Percentiles rank a stretch among this genome's conserved stretches.
Evolutionary conservation across 2,888 invertebrate genomes (phyloP).

Genomic region (Pemphredon lugubris): DNA sequence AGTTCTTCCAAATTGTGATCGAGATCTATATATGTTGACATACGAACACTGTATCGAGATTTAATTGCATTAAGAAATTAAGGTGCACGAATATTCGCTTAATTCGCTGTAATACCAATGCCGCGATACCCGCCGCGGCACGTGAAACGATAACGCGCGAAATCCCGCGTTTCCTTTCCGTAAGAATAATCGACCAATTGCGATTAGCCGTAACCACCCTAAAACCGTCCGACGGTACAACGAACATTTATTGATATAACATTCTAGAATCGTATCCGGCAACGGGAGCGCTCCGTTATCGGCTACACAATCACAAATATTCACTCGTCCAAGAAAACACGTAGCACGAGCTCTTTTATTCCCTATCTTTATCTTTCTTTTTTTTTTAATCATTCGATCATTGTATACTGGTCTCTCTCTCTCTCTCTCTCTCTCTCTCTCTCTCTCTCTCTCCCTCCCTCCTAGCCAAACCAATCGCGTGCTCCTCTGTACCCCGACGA

Average conservation of each 20-base stretch:
- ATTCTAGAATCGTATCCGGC: slow-evolving; percentile 37
- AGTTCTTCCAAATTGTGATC: too few species aligned
- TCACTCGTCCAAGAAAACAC: slow-evolving; percentile 34
- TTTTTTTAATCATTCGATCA: background rate
- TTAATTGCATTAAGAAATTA: too few species aligned
- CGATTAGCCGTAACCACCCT: slow-evolving; percentile 20
- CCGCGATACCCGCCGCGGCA: slow-evolving; percentile 4
- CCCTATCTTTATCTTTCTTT: too few species aligned
- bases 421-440: slow-evolving; percentile 3
- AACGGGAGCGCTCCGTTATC: slow-evolving; percentile 21
- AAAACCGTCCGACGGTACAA: slow-evolving; percentile 28
- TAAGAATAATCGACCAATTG: slow-evolving; percentile 47
- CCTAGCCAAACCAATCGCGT: slow-evolving; percentile 35
- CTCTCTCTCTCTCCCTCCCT: background rate
- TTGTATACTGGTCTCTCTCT: background rate
- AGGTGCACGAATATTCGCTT: background rate
- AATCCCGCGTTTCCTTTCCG: slow-evolving; percentile 31
- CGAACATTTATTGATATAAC: slow-evolving; percentile 56
- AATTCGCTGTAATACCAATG: too few species aligned
- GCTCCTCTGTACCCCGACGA: slow-evolving; percentile 37
- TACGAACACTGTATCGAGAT: too few species aligned
- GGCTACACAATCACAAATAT: slow-evolving; percentile 27
- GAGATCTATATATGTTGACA: too few species aligned
- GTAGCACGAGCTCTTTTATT: slow-evolving; percentile 10
- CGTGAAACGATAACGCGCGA: slow-evolving; percentile 20